Percentiles rank a stretch among this genome's conserved stretches.
Conservation (phyloP, 2,113 vertebrate species). For the Mus spicilegus region DNA sequence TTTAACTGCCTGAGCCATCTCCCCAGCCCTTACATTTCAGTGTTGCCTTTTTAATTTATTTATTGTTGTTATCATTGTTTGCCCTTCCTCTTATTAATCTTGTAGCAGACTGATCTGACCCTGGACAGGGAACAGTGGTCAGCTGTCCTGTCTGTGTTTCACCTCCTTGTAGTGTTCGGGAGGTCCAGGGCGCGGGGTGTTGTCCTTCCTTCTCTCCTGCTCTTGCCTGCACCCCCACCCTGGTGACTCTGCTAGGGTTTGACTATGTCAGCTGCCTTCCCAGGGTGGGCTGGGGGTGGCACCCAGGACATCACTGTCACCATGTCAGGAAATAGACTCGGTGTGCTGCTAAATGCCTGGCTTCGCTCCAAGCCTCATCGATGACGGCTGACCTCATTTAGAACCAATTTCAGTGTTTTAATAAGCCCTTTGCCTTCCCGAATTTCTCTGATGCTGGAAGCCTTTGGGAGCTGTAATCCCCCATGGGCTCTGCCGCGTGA, state of each 20-base stretch:
- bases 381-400: slow-evolving; percentile 59
- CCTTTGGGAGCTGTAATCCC: neutral
- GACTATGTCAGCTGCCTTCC: neutral
- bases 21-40: neutral
- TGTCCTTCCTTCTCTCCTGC: neutral
- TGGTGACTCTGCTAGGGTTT: accelerated
- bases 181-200: no score
- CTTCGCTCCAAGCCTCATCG: slow-evolving; percentile 24
- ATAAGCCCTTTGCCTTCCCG: slow-evolving; percentile 55
- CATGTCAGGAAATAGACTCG: neutral
- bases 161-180: accelerated
- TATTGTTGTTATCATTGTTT: neutral
- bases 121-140: accelerated
- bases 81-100: neutral
- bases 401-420: slow-evolving; percentile 42
- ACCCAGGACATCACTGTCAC: accelerated
- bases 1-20: neutral
- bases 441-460: neutral
- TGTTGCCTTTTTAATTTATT: no score
- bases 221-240: neutral
- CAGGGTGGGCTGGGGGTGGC: neutral
- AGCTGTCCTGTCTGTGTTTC: neutral
- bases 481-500: neutral
- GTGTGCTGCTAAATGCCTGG: neutral
- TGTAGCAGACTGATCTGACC: neutral